Conservation (phyloP, 2,797 vertebrate genomes). For the Ataeniobius toweri region DNA sequence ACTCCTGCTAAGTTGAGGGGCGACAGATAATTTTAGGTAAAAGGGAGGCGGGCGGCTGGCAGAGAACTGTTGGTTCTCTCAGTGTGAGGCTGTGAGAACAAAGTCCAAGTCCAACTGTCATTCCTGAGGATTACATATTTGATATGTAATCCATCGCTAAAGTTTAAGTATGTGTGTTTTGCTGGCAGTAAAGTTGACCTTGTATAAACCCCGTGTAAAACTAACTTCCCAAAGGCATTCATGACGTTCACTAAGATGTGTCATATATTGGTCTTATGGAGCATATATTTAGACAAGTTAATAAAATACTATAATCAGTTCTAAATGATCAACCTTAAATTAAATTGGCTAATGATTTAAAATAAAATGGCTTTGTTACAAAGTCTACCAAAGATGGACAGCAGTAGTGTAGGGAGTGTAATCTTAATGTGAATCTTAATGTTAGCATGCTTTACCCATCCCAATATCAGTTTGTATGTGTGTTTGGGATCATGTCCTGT, state of each 20-base stretch:
- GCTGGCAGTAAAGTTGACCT: slow-evolving; percentile 54
- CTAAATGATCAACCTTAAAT: not conserved
- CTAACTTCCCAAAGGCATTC: slow-evolving; percentile 50
- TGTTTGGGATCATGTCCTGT: too few relatives aligned
- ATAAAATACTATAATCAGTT: not conserved
- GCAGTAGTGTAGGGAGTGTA: not conserved
- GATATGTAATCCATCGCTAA: slow-evolving; percentile 45
- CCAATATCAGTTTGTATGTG: too few relatives aligned
- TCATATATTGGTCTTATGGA: not conserved
- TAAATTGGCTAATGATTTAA: not conserved
- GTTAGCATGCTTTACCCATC: too few relatives aligned
- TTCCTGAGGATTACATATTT: slow-evolving; percentile 58
- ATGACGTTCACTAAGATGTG: slow-evolving; percentile 9
- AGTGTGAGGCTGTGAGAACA: slow-evolving; percentile 57
- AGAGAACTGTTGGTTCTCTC: slow-evolving; percentile 65
- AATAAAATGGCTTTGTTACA: not conserved
- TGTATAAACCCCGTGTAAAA: slow-evolving; percentile 45
- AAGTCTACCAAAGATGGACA: not conserved
- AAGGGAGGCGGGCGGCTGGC: slow-evolving; percentile 32
- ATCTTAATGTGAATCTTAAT: not conserved
- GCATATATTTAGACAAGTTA: not conserved
- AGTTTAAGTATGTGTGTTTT: slow-evolving; percentile 66
- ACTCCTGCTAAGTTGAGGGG: slow-evolving; percentile 57
- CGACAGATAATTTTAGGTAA: slow-evolving; percentile 53
- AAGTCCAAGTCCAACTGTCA: slow-evolving; percentile 46